These are phyloP conservation scores for Phainopepla nitens DNA, from an alignment of 2,113 vertebrate genomes.

Conservation along the genomic window DNA sequence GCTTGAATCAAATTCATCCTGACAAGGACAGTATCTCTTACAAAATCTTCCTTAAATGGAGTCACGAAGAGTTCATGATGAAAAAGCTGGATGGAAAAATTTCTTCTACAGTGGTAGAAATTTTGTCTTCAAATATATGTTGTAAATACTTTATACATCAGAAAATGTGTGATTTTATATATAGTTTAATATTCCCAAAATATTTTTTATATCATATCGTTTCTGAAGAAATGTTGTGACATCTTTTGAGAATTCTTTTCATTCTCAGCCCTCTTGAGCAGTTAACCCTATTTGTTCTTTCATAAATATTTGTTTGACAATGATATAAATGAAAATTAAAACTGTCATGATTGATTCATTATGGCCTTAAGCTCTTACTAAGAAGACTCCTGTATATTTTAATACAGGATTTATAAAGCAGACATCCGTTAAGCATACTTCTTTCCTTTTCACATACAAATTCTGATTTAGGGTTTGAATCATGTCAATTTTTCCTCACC, in stretches of 20 bases:
- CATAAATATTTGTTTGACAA: neutral
- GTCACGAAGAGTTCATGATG: conserved; percentile 66
- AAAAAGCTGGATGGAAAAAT: neutral
- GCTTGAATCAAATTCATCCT: conserved; percentile 78
- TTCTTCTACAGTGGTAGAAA: neutral
- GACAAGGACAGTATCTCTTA: conserved; percentile 65
- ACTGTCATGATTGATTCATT: neutral
- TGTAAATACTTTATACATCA: neutral
- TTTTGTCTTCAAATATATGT: neutral
- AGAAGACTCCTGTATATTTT: neutral
- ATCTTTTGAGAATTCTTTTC: neutral
- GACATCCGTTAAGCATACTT: neutral
- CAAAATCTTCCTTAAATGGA: conserved; percentile 70
- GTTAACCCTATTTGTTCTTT: neutral
- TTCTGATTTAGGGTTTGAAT: neutral
- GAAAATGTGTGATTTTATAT: conserved; percentile 11
- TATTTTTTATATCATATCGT: neutral
- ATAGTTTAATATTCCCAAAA: conserved; percentile 3
- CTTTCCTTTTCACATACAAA: neutral
- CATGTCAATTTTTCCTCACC: neutral
- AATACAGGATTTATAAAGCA: neutral
- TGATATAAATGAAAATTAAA: neutral
- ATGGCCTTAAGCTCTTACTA: neutral
- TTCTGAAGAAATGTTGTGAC: neutral
- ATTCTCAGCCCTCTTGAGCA: neutral